Base-by-base conservation (phyloP, 1,140 invertebrate species). In the Parasteatoda tepidariorum region DNA sequence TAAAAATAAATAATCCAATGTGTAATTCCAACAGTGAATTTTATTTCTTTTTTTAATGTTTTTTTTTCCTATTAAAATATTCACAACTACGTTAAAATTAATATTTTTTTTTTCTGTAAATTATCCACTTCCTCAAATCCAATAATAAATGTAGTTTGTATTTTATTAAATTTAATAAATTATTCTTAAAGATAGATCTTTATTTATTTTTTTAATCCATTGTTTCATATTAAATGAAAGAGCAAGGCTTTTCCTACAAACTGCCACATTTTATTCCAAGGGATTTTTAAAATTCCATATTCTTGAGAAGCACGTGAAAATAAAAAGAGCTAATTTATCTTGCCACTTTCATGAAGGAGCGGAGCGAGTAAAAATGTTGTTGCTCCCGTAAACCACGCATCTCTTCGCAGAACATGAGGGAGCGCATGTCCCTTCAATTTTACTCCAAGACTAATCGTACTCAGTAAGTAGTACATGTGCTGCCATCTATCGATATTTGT, bases 371-470 rank as follows among this genome's bases (percentile, higher is more conserved):
- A 57, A 82, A 54, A 68, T 64, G 57, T 75, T n/a, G 31, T 61
- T 61, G 59, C 61, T 22, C 76, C 3, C 30, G 24, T 30, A 57
- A 33, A 61, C 78, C 66, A 70, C 30, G 66, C 66, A 70, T 33
- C 24, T 70, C 64, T 68, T 67, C 62, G 57, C 38, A 48, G 62
- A 82, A 70, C 67, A 41, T 57, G 61, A 24, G 15, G 18, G 31
- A 18, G 78, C 78, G 78, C 78, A 82, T 82, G 78, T 61, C 78
- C 28, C 41, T 66, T 61, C 66, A 70, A 71, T 82, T 71, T 82
- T 31, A 24, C 26, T 41, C 48, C 66, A 70, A 57, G 7, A n/a
- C n/a, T n/a, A 82, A 67, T 66, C 71, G 70, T 70, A 22, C 41
- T 59, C 78, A 70, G 66, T 62, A 33, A 31, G 22, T 31, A 41